Base-by-base conservation (phyloP, 2,888 invertebrate species). In the Drosophila neonasuta region DNA sequence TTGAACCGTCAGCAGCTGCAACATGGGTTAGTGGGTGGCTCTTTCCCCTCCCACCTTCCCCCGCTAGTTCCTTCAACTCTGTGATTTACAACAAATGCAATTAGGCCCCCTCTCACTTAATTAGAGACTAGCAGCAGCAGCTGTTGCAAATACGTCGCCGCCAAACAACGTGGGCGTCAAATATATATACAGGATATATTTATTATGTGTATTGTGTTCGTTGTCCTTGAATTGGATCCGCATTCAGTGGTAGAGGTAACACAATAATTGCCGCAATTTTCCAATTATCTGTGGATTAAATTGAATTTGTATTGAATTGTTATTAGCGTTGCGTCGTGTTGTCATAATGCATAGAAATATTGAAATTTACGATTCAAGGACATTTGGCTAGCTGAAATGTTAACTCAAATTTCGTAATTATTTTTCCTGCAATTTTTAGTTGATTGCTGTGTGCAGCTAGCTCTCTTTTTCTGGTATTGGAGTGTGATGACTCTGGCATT, bases 401-500 rank as follows among this genome's bases (percentile, higher is more conserved):
- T 3, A n/a, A 10, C 1, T 24, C 5, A 6, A 24, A 24, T 6
- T 34, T 58, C 10, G 11, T 20, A 7, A 50, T 32, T 3, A 30
- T 41, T 24, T 32, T 54, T 32, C 29, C n/a, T 32, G 39, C 45
- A 52, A 29, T 52, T 39, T 39, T 29, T 45, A 45, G 20, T 20
- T 20, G 20, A 7, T 50, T 57, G 56, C 10, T 17, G 0, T 45
- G 1, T 45, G 44, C 13, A 45, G 4, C 3, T 41, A 9, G 39
- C 8, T 41, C 9, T 46, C 34, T 46, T 6, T 52, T 2, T 44
- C 34, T 55, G 3, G 30, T 17, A 39, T 30, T 45, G 36, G 29
- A 30, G 48, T 68, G 41, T 48, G 54, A 68, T 68, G 69, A 68
- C 52, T 70, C 65, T 74, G 51, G 67, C 57, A 66, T 71, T 74